Base-by-base conservation (phyloP, 2,888 invertebrate species). In the Anthophora plumipes region DNA sequence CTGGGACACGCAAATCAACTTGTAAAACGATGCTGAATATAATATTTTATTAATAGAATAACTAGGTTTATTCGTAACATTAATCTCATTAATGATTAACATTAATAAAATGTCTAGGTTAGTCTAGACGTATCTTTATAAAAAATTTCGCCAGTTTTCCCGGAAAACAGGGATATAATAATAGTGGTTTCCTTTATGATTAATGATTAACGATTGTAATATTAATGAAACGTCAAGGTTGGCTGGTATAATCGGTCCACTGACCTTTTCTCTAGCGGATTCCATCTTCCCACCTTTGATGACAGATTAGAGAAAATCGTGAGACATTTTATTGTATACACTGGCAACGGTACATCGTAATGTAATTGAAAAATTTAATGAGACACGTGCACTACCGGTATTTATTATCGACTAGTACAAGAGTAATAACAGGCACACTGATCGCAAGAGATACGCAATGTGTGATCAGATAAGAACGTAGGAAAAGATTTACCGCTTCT, bases 301-400 rank as follows among this genome's bases (percentile, higher is more conserved):
- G 63, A 50, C 48, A 55, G 72, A 63, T 55, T 22, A 63, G 37
- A 57, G 79, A 59, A 78, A 80, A 79, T 80, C 57, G 67, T 72
- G 72, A 22, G 79, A 79, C 43, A 52, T 11, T 52, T 63, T 39
- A 67, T 61, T 52, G 61, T 67, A 12, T 22, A 25, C 22, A 14
- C 20, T 50, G 12, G n/a, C 67, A 71, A 57, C 57, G 55, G 70
- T 50, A 70, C 31, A 22, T 52, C 57, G 60, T n/a, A 67, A 59
- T 50, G 20, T 52, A 68, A 67, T 71, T 66, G 70, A 59, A 63
- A 17, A 59, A 70, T 43, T 48, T 59, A 46, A 60, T 9, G 50
- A 57, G 63, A 48, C 46, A 41, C 12, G 41, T 66, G 22, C 54
- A 63, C 20, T 14, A 43, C n/a, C 55, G 14, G n/a, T 20, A 25